Percentiles rank a stretch among this genome's conserved stretches.
Conservation (phyloP, 1,140 invertebrate species). For the Drosophila arawakana region DNA sequence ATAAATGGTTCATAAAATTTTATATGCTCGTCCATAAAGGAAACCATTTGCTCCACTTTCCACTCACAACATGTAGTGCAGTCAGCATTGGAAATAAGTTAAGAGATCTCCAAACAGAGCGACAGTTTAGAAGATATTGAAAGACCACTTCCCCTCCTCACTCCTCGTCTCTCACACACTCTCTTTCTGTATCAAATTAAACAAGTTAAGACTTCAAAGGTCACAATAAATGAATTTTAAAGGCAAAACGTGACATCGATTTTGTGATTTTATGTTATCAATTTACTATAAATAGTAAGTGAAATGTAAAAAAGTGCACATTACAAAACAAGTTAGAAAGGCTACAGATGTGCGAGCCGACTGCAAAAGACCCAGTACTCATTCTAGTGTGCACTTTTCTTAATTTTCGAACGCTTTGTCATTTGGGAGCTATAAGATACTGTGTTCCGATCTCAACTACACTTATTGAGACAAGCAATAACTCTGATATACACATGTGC, state of each 20-base stretch:
- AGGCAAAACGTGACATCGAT: conserved; percentile 21
- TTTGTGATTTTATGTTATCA: conserved; percentile 7
- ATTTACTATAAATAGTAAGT: background rate
- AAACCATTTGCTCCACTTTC: conserved; percentile 61
- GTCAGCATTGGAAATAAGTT: conserved; percentile 48
- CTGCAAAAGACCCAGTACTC: too few relatives aligned
- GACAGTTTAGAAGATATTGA: conserved; percentile 39
- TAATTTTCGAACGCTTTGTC: too few relatives aligned
- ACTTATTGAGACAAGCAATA: too few relatives aligned
- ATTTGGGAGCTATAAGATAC: too few relatives aligned
- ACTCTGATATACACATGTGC: too few relatives aligned
- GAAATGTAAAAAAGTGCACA: too few relatives aligned
- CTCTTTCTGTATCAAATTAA: background rate
- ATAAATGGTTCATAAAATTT: conserved; percentile 70
- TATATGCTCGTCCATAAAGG: conserved; percentile 63
- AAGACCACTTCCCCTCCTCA: conserved; percentile 6
- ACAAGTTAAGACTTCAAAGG: conserved; percentile 12
- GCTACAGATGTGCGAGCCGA: too few relatives aligned
- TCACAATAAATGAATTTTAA: conserved; percentile 32
- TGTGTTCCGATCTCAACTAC: too few relatives aligned
- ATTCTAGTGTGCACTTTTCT: too few relatives aligned
- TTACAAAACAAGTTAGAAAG: too few relatives aligned
- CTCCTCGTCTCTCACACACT: background rate
- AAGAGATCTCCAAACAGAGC: conserved; percentile 22
- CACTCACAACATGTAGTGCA: conserved; percentile 24